Conservation (phyloP, 2,797 vertebrate species). For the Syndactyla subalaris region DNA sequence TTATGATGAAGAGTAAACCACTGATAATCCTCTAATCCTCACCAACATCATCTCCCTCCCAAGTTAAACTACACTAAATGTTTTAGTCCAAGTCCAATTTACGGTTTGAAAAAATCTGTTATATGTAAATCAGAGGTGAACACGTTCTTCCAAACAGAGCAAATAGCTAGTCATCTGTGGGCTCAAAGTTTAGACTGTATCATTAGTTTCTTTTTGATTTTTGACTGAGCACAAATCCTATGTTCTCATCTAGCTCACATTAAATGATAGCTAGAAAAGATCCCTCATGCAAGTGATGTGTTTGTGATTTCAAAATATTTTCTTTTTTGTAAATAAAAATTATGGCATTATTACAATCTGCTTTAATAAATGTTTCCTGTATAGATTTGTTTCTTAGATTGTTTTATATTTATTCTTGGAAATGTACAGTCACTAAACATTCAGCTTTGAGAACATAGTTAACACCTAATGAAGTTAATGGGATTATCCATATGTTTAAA, state of each 20-base stretch:
- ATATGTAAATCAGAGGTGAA: neutral
- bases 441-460: neutral
- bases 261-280: neutral
- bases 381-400: neutral
- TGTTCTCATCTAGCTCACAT: neutral
- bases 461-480: neutral
- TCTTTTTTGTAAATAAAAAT: neutral
- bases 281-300: neutral
- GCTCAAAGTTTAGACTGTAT: neutral
- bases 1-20: neutral
- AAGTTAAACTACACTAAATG: neutral
- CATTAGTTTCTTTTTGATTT: neutral
- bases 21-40: neutral
- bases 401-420: neutral
- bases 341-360: accelerated
- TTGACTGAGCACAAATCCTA: neutral
- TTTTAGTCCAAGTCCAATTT: neutral
- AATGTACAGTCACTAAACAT: neutral
- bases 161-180: neutral
- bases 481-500: neutral
- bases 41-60: neutral
- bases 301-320: neutral
- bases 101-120: neutral
- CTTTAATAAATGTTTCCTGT: neutral
- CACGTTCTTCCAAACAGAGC: neutral